Evolutionary conservation across 2,888 invertebrate species (phyloP), one percentile per base, ranked within the genome.

Genomic region (Scaptomyza reducta): DNA sequence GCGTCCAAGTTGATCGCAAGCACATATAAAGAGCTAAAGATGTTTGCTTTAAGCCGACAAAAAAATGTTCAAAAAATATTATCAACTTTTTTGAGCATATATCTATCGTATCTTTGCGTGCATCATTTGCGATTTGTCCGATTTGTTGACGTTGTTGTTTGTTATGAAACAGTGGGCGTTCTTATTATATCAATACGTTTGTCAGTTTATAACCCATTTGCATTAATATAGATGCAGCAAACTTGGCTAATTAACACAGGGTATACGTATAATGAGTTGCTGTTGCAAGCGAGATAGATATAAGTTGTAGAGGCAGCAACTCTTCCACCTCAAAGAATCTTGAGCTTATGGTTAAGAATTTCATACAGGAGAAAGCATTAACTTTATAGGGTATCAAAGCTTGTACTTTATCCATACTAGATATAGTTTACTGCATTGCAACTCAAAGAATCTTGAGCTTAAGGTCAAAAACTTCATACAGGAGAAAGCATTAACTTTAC

Each of bases 181-280:
- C 62, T 57, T 67, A 77, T 67, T 63, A 27, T 27, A 35, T 40
- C 77, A 74, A 63, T 77, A 67, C 22, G 40, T 60, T 72, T 55
- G 50, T n/a, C 16, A 60, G 51, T 77, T 72, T 62, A 72, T 57
- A 22, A 5, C 25, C 13, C 57, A 60, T 60, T 65, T 46, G 49
- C 71, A 60, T 71, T 50, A 59, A 70, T 70, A 41, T 59, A 41
- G 65, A 14, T 40, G 58, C 55, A 22, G 49, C 22, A 31, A 31
- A 46, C 41, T 35, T 18, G 40, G 58, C 45, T 40, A 14, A 54
- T 56, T 40, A 49, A 16, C 51, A 47, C 57, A 55, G 46, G 33
- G 47, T 54, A 38, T 57, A 29, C 35, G 25, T 40, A 55, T 53
- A 72, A 63, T 72, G 55, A 74, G 62, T 56, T 33, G 13, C 44